Evolutionary conservation across 2,888 invertebrate genomes (phyloP).

Genomic region (Cataglyphis livida): DNA sequence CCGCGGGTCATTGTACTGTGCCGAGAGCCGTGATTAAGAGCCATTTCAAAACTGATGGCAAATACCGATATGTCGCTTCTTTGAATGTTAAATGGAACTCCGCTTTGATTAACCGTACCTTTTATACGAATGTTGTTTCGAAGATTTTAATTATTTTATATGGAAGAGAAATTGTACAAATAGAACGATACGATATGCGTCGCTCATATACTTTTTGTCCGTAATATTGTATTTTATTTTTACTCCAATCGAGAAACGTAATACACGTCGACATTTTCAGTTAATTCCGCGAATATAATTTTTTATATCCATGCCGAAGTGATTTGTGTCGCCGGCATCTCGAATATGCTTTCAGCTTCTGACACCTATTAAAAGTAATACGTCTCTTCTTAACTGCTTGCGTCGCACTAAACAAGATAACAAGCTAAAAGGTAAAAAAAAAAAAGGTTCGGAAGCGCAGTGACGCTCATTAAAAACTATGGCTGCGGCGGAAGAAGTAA

Average conservation of each 20-base stretch:
- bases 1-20: constrained; percentile 58
- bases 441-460: constrained; percentile 40
- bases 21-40: constrained; percentile 69
- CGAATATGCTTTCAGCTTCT: constrained; percentile 46
- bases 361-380: constrained; percentile 48
- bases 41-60: constrained; percentile 64
- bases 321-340: constrained; percentile 19
- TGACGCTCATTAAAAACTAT: constrained; percentile 72
- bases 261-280: constrained; percentile 3
- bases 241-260: neutral
- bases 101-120: constrained; percentile 70
- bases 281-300: constrained; percentile 12
- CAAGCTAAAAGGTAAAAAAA: constrained; percentile 54
- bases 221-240: constrained; percentile 25
- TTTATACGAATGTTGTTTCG: constrained; percentile 47
- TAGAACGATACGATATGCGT: constrained; percentile 13
- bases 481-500: constrained; percentile 55
- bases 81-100: constrained; percentile 67
- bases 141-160: constrained; percentile 51
- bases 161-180: constrained; percentile 33
- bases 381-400: constrained; percentile 57
- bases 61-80: constrained; percentile 59
- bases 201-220: neutral
- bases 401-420: constrained; percentile 69
- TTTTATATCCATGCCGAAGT: neutral